A percentile compares a stretch with the other conserved stretches of the same genome.
Conservation (phyloP, 1,140 invertebrate genomes). For the Ostrea denselamellosa region DNA sequence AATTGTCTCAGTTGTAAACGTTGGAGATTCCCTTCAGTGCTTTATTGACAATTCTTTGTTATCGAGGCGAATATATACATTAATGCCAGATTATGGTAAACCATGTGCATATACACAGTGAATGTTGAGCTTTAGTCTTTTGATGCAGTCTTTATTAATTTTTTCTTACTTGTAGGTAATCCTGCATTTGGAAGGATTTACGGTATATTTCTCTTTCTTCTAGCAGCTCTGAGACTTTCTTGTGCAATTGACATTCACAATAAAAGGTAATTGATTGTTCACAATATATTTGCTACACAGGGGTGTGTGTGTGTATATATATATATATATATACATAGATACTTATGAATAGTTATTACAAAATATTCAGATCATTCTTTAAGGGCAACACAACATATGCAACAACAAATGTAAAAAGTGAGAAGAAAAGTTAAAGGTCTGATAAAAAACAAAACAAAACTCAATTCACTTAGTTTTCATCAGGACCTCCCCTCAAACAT, state of each 20-base stretch:
- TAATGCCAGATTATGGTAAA: constrained; percentile 55
- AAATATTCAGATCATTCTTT: too few species aligned
- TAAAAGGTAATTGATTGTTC: constrained; percentile 51
- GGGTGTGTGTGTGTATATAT: too few species aligned
- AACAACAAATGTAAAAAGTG: too few species aligned
- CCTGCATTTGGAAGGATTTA: constrained; percentile 65
- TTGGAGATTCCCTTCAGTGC: constrained; percentile 72
- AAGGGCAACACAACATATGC: too few species aligned
- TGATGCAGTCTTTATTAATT: neutral
- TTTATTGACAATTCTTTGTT: constrained; percentile 66
- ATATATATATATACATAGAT: too few species aligned
- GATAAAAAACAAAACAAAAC: too few species aligned
- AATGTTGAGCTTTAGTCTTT: neutral
- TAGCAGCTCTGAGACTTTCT: constrained; percentile 57
- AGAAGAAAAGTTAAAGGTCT: too few species aligned
- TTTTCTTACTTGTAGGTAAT: constrained; percentile 59
- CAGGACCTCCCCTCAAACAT: too few species aligned
- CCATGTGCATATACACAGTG: neutral
- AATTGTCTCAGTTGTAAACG: constrained; percentile 68
- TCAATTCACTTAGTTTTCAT: too few species aligned
- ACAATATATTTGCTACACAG: too few species aligned
- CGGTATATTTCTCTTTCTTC: constrained; percentile 69
- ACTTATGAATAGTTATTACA: too few species aligned
- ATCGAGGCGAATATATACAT: constrained; percentile 64
- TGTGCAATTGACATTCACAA: constrained; percentile 63